Evolutionary conservation across 2,113 vertebrate genomes (phyloP), one percentile per base, ranked within the genome.

Genomic region (Pterocles orientalis): DNA sequence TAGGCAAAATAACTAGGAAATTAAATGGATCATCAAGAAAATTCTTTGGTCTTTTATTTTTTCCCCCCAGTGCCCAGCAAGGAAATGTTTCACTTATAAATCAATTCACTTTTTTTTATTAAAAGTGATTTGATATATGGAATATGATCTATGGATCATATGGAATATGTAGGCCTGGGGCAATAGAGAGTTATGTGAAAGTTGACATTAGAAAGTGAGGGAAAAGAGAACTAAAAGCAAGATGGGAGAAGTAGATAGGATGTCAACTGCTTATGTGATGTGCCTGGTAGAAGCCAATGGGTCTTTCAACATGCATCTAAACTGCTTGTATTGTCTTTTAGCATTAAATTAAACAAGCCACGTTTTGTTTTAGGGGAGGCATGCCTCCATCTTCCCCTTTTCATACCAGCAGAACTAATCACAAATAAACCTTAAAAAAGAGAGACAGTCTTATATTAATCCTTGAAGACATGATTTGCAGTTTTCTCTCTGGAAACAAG

Each of bases 11-110:
- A 95, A 91, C 43, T 90, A 97, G 95, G 92, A 97, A 97, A 95
- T 97, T 3, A 97, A 97, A 97, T 2, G 28, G 80, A 88, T 96
- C 88, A 89, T 95, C 81, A 97, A 84, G 81, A 91, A 97, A 97
- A 96, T 92, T 92, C 86, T 76, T 90, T 24, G 34, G 33, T 64
- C 33, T 31, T 53, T 79, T 92, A 80, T 66, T 23, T 26, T 43
- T 47, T 36, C 23, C 17, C 14, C 7, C 17, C 20, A 28, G 45
- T 92, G 78, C 14, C 92, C 54, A 95, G 90, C 64, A 88, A 92
- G 88, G 71, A 95, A 96, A 94, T 69, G 4, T 86, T 97, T 96
- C 93, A 57, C 39, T 97, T 84, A 66, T 84, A 92, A 94, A 97
- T 94, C 87, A 95, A 56, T 68, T 96, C 64, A 58, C 45, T 92